Evolutionary conservation across 2,797 vertebrate species (phyloP).

Genomic region (Lindbergichthys nudifrons): DNA sequence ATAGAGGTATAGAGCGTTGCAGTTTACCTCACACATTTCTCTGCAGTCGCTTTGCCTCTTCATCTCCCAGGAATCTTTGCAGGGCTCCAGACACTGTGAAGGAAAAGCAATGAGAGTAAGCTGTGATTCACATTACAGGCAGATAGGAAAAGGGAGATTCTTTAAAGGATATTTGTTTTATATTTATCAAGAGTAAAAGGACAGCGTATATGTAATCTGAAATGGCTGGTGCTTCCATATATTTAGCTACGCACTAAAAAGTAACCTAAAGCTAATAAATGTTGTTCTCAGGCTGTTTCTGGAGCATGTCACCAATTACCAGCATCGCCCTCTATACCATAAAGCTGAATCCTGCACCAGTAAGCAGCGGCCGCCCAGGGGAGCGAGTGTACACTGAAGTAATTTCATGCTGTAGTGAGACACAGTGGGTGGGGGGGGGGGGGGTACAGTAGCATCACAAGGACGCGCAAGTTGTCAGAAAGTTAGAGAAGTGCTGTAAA

Average conservation of each 20-base stretch:
- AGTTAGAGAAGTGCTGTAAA: slow-evolving; percentile 16
- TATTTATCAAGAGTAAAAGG: neutral
- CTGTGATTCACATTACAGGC: neutral
- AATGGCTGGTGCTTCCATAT: neutral
- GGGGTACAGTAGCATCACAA: slow-evolving; percentile 32
- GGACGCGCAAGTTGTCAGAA: slow-evolving; percentile 27
- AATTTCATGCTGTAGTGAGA: slow-evolving; percentile 89
- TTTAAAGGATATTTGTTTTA: neutral
- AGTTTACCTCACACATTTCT: slow-evolving; percentile 91
- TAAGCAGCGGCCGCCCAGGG: slow-evolving; percentile 79
- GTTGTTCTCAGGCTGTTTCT: slow-evolving; percentile 16
- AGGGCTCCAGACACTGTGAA: slow-evolving; percentile 93
- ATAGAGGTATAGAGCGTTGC: neutral
- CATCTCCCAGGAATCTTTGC: slow-evolving; percentile 89
- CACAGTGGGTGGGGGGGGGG: slow-evolving; percentile 73
- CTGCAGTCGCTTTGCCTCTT: slow-evolving; percentile 86
- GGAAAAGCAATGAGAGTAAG: slow-evolving; percentile 9
- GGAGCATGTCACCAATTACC: slow-evolving; percentile 30
- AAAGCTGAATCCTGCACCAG: slow-evolving; percentile 79
- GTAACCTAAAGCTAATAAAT: neutral
- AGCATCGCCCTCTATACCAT: slow-evolving; percentile 61
- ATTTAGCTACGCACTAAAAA: neutral
- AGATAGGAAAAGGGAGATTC: neutral
- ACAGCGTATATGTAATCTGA: neutral
- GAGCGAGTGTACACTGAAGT: slow-evolving; percentile 77